Evolutionary conservation across 2,888 invertebrate genomes (phyloP), one percentile per base, ranked within the genome.

Genomic region (Morinoia aosen): DNA sequence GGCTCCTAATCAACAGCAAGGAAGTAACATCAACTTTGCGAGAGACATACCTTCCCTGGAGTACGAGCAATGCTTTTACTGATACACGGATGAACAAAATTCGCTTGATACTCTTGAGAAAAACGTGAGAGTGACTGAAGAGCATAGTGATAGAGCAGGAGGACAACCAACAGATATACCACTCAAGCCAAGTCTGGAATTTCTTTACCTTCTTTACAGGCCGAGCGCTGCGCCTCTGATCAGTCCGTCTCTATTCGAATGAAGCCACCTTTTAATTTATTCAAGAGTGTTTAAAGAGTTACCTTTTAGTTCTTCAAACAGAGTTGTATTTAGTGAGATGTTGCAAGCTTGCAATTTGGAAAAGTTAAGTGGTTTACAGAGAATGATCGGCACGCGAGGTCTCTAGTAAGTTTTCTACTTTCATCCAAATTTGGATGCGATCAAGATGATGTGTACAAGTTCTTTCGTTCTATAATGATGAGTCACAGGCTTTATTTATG

Each of bases 241-340:
- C 93, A 93, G 93, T 57, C 93, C 90, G 90, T 40, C 57, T 93
- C 93, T 93, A 93, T 57, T 57, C 93, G 57, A 93, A 93, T 57
- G 93, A 93, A 57, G 56, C 93, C 93, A 57, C 93, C 93, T 93
- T 93, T 57, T 93, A 57, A 93, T 93, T 93, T 93, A 93, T 93
- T 40, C 90, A 39, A 90, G 90, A 90, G 90, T 90, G 90, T 90
- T 90, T 90, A 40, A 90, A 19, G 90, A 90, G 14, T 90, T 90
- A 48, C 90, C 76, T 76, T 76, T 76, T 76, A 76, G 76, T 76
- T 25, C 76, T 76, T 76, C 76, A 76, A 76, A 76, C 76, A 25
- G 76, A 76, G 25, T 76, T 76, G 76, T 76, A 76, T 76, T 76
- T 33, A 76, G 76, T 76, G 76, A 76, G 33, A 33, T 61, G 2